A percentile compares a stretch with the other conserved stretches of the same genome.
These are phyloP conservation scores for Bacillus rossius DNA, from an alignment of 1,140 invertebrate species.

Conservation along the genomic window DNA sequence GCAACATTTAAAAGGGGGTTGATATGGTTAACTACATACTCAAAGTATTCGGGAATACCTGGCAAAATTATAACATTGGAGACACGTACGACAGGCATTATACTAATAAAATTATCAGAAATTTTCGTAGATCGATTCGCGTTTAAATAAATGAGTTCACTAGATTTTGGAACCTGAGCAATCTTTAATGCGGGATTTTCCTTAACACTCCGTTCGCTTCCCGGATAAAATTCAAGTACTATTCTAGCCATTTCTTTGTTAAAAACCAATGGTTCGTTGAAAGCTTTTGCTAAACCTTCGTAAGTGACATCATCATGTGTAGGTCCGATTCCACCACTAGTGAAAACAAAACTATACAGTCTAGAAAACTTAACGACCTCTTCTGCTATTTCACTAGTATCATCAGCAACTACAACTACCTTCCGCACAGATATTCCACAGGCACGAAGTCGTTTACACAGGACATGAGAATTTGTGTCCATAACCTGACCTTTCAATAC, in stretches of 20 bases:
- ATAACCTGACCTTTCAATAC: constrained; percentile 73
- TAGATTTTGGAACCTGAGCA: constrained; percentile 43
- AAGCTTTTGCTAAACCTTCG: constrained; percentile 69
- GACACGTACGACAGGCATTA: constrained; percentile 60
- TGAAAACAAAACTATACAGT: constrained; percentile 59
- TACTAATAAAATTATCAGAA: constrained; percentile 24
- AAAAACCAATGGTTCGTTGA: constrained; percentile 51
- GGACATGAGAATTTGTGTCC: constrained; percentile 69
- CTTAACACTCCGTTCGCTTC: constrained; percentile 19
- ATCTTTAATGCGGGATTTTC: constrained; percentile 43
- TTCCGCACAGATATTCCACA: constrained; percentile 61
- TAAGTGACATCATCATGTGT: constrained; percentile 85
- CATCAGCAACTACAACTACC: constrained; percentile 67
- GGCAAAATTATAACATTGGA: constrained; percentile 75
- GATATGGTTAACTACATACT: constrained; percentile 49
- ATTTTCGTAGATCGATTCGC: not conserved
- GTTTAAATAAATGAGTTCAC: constrained; percentile 7
- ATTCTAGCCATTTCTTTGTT: constrained; percentile 55
- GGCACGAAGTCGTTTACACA: constrained; percentile 57
- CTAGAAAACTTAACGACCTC: constrained; percentile 62
- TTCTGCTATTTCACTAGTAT: constrained; percentile 58
- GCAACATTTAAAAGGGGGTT: constrained; percentile 26
- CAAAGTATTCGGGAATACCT: constrained; percentile 63
- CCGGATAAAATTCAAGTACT: constrained; percentile 44
- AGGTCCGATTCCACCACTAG: constrained; percentile 75